Percentiles rank a stretch among this genome's conserved stretches.
phyloP scores from a whole-genome alignment of 2,113 vertebrate species.

The Rhinogobius similis region DNA sequence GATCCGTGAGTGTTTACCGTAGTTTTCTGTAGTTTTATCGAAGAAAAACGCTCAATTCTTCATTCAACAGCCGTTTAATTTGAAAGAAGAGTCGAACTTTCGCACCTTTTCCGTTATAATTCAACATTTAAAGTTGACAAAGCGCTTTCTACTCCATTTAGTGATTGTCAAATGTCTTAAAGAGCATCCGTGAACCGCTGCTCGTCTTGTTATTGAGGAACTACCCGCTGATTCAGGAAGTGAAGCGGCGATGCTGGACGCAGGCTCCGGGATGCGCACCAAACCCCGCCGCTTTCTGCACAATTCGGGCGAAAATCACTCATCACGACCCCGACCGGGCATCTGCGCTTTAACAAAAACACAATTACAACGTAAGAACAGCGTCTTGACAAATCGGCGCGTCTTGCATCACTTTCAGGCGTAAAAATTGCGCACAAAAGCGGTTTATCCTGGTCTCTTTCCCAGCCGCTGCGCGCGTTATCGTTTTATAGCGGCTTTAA shows the following conservation, averaged over 20 bases:
- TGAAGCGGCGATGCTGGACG: slow-evolving; percentile 22
- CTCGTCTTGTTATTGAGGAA: slow-evolving; percentile 37
- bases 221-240: slow-evolving; percentile 55
- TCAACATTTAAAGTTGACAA: background rate
- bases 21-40: background rate
- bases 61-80: too few relatives aligned
- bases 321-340: too few relatives aligned
- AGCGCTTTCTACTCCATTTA: too few relatives aligned
- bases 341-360: background rate
- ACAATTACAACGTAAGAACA: background rate
- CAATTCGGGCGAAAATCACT: background rate
- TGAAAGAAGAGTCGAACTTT: background rate
- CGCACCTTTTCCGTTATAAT: background rate
- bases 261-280: background rate
- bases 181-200: too few relatives aligned
- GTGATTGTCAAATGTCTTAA: too few relatives aligned
- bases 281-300: background rate
- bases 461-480: too few relatives aligned
- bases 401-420: background rate
- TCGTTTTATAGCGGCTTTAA: too few relatives aligned
- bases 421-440: background rate
- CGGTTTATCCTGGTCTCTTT: background rate
- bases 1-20: slow-evolving; percentile 56
- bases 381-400: background rate
- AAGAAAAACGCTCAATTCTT: too few relatives aligned